A percentile compares a stretch with the other conserved stretches of the same genome.
These are phyloP conservation scores for Andrena cerasifolii DNA, from an alignment of 1,140 invertebrate species.

Conservation along the genomic window DNA sequence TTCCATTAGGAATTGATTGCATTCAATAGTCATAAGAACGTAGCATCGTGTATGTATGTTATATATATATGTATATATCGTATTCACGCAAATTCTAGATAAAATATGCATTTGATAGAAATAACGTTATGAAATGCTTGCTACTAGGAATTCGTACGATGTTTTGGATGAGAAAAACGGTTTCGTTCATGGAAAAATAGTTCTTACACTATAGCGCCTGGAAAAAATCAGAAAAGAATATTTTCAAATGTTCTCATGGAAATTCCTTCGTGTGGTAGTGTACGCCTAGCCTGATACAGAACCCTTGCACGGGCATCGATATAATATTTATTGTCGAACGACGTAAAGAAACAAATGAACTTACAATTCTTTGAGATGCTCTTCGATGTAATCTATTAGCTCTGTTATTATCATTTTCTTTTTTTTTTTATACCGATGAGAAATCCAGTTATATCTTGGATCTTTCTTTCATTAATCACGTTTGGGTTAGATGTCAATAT, in stretches of 20 bases:
- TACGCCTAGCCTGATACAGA: constrained; percentile 25
- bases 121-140: constrained; percentile 14
- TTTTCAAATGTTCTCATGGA: not conserved
- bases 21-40: constrained; percentile 1
- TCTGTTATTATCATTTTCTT: constrained; percentile 1
- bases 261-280: constrained; percentile 9
- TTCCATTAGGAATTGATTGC: constrained; percentile 27
- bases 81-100: constrained; percentile 22
- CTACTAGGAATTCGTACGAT: constrained; percentile 5
- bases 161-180: not conserved
- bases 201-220: constrained; percentile 16
- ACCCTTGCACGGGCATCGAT: constrained; percentile 47
- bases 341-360: constrained; percentile 56
- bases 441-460: constrained; percentile 52
- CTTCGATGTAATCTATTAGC: constrained; percentile 37
- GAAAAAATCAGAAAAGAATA: constrained; percentile 8
- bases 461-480: constrained; percentile 26
- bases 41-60: not conserved
- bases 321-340: constrained; percentile 60
- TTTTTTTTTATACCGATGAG: constrained; percentile 34
- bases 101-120: constrained; percentile 25
- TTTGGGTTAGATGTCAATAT: constrained; percentile 24
- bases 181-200: constrained; percentile 18
- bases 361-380: constrained; percentile 53
- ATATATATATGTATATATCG: not conserved